Conservation (phyloP, 2,888 invertebrate genomes). For the Eueremaeus valkanovi region DNA sequence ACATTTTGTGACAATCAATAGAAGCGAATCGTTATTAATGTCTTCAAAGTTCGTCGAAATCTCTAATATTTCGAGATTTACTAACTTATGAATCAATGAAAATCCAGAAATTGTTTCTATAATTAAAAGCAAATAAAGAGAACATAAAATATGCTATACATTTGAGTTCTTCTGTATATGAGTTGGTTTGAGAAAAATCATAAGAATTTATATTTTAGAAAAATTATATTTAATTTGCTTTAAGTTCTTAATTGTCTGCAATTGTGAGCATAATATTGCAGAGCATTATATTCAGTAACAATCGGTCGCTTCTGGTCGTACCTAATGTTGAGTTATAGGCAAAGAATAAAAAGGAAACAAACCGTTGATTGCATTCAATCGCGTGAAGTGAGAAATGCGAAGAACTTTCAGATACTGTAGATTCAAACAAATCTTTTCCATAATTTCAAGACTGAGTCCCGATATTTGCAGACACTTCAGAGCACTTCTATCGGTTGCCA, state of each 20-base stretch:
- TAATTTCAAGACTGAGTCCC: not conserved
- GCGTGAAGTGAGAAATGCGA: not conserved
- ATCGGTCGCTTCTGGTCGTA: too few species aligned
- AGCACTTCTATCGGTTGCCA: not conserved
- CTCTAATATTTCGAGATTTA: slow-evolving; percentile 3
- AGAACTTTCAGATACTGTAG: not conserved
- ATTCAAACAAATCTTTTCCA: slow-evolving; percentile 19
- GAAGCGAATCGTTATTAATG: not conserved
- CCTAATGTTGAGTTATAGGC: too few species aligned
- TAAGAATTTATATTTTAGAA: too few species aligned
- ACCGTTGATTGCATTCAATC: not conserved
- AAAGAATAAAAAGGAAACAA: not conserved
- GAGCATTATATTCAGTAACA: too few species aligned
- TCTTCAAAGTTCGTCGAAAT: not conserved
- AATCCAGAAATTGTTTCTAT: not conserved
- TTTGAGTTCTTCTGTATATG: not conserved
- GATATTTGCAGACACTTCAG: not conserved
- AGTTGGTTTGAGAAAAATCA: too few species aligned
- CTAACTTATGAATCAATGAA: not conserved
- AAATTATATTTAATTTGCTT: too few species aligned
- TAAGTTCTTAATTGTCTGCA: too few species aligned
- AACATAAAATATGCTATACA: not conserved
- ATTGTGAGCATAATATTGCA: too few species aligned
- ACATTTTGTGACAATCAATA: slow-evolving; percentile 1
- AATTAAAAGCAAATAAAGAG: not conserved